Evolutionary conservation across 2,113 vertebrate genomes (phyloP).

Genomic region (Aphelocoma coerulescens): DNA sequence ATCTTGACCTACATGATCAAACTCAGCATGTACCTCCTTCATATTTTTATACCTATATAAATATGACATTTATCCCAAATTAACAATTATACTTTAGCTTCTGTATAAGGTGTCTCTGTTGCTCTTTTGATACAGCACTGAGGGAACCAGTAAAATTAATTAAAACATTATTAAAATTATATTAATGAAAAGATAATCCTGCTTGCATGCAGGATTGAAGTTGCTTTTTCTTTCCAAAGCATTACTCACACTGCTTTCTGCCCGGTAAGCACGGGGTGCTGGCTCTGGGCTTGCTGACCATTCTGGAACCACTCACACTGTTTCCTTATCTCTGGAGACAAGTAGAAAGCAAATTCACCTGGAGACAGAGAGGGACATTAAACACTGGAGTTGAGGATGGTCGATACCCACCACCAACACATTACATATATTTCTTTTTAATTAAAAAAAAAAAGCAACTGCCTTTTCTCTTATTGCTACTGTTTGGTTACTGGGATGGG

Average conservation of each 20-base stretch:
- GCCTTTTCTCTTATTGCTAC: background rate
- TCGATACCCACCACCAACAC: background rate
- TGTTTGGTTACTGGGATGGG: background rate
- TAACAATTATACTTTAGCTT: background rate
- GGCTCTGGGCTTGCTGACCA: constrained; percentile 67
- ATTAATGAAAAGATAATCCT: background rate
- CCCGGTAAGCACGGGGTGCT: constrained; percentile 34
- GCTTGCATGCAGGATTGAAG: background rate
- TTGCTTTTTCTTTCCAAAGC: background rate
- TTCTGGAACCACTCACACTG: constrained; percentile 86
- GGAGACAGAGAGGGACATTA: constrained; percentile 4
- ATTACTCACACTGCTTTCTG: constrained; percentile 79
- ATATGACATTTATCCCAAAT: background rate
- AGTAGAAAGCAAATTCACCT: constrained; percentile 88
- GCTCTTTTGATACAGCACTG: background rate
- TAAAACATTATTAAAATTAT: background rate
- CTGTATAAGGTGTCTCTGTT: background rate
- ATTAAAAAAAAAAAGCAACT: background rate
- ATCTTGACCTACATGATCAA: background rate
- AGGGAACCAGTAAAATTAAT: background rate
- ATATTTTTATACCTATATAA: background rate
- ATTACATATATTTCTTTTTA: background rate
- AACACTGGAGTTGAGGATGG: background rate
- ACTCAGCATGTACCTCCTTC: background rate
- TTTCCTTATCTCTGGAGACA: constrained; percentile 84